Percentiles rank a stretch among this genome's conserved stretches.
These are phyloP conservation scores for Listronotus bonariensis DNA, from an alignment of 1,140 invertebrate genomes.

Conservation along the genomic window DNA sequence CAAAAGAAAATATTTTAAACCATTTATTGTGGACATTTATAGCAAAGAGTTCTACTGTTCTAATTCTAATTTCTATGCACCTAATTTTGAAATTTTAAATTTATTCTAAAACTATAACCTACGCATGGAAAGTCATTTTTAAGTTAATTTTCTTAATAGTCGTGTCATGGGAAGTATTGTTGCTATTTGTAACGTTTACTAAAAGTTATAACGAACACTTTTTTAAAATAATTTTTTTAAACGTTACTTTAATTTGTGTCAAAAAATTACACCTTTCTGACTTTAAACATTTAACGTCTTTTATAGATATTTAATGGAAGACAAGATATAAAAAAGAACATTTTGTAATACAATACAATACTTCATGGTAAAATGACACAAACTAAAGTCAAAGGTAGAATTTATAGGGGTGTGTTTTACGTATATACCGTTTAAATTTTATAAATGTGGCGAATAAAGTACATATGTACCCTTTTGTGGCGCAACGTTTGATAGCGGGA, in stretches of 20 bases:
- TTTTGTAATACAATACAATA: conserved; percentile 2
- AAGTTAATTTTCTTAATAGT: conserved; percentile 14
- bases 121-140: conserved; percentile 33
- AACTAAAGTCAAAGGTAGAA: conserved; percentile 5
- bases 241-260: conserved; percentile 11
- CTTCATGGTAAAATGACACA: conserved; percentile 10
- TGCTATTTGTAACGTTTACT: not conserved
- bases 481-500: too few species aligned
- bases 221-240: not conserved
- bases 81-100: conserved; percentile 40
- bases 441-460: too few species aligned
- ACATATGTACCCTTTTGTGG: too few species aligned
- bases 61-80: conserved; percentile 39
- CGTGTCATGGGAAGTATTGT: conserved; percentile 12
- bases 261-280: not conserved
- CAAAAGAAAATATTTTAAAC: not conserved
- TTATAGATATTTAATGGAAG: conserved; percentile 22
- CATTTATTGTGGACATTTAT: conserved; percentile 25
- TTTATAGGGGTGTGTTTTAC: too few species aligned
- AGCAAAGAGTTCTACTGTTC: conserved; percentile 15
- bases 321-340: conserved; percentile 16
- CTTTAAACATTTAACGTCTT: conserved; percentile 2
- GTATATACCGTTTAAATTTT: too few species aligned
- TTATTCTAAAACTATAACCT: conserved; percentile 36
- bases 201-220: too few species aligned